phyloP scores from a whole-genome alignment of 2,113 vertebrate genomes.

The Pantherophis guttatus region DNA sequence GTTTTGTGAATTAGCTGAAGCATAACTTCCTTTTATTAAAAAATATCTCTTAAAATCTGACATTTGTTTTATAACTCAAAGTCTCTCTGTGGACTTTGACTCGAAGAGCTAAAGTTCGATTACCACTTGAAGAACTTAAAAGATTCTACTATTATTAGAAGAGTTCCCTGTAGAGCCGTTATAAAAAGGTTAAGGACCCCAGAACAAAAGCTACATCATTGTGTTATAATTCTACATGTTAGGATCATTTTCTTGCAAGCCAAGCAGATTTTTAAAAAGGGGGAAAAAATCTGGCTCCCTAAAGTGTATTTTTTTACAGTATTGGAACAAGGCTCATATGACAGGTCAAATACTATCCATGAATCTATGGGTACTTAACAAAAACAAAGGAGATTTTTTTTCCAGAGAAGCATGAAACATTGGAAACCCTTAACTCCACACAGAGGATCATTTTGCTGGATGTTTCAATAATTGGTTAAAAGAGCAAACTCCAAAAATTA shows the following conservation, averaged over 20 bases:
- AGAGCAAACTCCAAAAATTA: background rate
- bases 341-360: background rate
- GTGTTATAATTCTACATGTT: constrained; percentile 26
- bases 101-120: background rate
- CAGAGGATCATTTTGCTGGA: background rate
- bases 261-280: background rate
- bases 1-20: constrained; percentile 32
- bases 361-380: background rate
- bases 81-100: background rate
- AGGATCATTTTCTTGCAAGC: constrained; percentile 25
- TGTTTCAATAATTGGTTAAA: background rate
- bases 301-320: constrained; percentile 37
- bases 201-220: background rate
- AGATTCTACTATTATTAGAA: constrained; percentile 29
- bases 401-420: background rate
- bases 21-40: constrained; percentile 28
- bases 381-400: background rate
- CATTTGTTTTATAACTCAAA: constrained; percentile 32
- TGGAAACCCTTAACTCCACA: background rate
- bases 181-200: constrained; percentile 36
- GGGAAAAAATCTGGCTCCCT: background rate
- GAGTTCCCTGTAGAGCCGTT: background rate
- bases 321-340: constrained; percentile 18
- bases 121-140: constrained; percentile 3
- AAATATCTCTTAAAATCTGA: background rate